Evolutionary conservation across 64 coral and sea anemone genomes (phyloP).

Genomic region (Dendrophyllia cribrosa): DNA sequence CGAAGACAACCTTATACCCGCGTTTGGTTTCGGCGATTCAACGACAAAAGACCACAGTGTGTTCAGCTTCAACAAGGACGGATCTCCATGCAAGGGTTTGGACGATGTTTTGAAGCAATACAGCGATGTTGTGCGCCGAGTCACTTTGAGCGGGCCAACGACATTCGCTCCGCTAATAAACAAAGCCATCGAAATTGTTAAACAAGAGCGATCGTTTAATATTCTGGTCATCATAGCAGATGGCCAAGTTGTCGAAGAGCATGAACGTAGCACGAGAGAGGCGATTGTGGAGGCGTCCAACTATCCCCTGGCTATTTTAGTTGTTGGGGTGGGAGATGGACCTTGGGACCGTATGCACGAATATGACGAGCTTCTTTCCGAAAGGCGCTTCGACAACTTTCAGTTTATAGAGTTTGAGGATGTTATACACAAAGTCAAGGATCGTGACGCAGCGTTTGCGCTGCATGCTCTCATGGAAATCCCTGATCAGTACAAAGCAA

Average conservation of each 20-base stretch:
- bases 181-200: slow-evolving; percentile 93
- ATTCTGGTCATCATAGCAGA: slow-evolving; percentile 97
- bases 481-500: slow-evolving; percentile 90
- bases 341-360: slow-evolving; percentile 98
- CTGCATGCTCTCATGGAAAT: slow-evolving; percentile 96
- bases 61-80: slow-evolving; percentile 76
- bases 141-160: slow-evolving; percentile 93
- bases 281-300: slow-evolving; percentile 94
- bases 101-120: slow-evolving; percentile 81
- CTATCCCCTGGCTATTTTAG: slow-evolving; percentile 89
- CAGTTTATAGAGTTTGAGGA: slow-evolving; percentile 94
- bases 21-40: slow-evolving; percentile 90
- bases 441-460: slow-evolving; percentile 84
- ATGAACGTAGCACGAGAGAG: slow-evolving; percentile 77
- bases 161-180: slow-evolving; percentile 95
- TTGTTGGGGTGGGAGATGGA: slow-evolving; percentile 97
- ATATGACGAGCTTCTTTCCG: slow-evolving; percentile 86
- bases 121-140: slow-evolving; percentile 76
- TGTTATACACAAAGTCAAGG: slow-evolving; percentile 59
- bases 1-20: slow-evolving; percentile 91
- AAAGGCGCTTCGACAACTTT: slow-evolving; percentile 96
- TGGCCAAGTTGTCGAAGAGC: slow-evolving; percentile 92
- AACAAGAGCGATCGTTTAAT: slow-evolving; percentile 64
- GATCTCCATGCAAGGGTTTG: slow-evolving; percentile 86
- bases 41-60: slow-evolving; percentile 91